Evolutionary conservation across 1,140 invertebrate species (phyloP).

Genomic region (Drosophila bipectinata): DNA sequence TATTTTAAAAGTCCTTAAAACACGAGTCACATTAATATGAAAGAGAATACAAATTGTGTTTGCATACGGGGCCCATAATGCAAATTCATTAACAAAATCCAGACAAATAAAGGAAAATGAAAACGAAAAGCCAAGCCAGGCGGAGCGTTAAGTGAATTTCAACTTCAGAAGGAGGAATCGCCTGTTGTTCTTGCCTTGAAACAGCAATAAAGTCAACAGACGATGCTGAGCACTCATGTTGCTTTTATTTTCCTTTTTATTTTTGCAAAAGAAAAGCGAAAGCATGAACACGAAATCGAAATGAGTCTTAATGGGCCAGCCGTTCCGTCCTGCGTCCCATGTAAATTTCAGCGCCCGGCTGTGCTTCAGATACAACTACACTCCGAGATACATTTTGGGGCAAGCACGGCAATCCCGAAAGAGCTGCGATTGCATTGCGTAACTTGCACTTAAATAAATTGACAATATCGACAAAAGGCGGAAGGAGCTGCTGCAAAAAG

Average conservation of each 20-base stretch:
- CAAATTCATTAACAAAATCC: conserved; percentile 47
- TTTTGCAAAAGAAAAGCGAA: conserved; percentile 10
- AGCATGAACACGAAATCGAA: conserved; percentile 20
- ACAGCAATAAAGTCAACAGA: conserved; percentile 39
- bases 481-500: conserved; percentile 16
- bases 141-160: conserved; percentile 43
- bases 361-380: conserved; percentile 4
- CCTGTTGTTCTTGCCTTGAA: conserved; percentile 9
- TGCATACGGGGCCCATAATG: conserved; percentile 31
- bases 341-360: conserved; percentile 19
- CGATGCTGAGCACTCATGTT: conserved; percentile 18
- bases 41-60: neutral
- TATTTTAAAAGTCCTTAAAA: neutral
- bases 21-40: neutral
- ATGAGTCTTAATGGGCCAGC: conserved; percentile 39
- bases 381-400: conserved; percentile 1
- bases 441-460: conserved; percentile 78
- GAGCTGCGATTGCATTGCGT: conserved; percentile 53
- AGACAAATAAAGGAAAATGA: conserved; percentile 33
- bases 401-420: conserved; percentile 16
- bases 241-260: conserved; percentile 30
- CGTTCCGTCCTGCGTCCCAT: conserved; percentile 17
- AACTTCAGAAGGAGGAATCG: conserved; percentile 31
- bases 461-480: conserved; percentile 61
- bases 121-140: conserved; percentile 32